Base-by-base conservation (phyloP, 64 coral and sea anemone genomes). In the Cladopsammia gracilis region DNA sequence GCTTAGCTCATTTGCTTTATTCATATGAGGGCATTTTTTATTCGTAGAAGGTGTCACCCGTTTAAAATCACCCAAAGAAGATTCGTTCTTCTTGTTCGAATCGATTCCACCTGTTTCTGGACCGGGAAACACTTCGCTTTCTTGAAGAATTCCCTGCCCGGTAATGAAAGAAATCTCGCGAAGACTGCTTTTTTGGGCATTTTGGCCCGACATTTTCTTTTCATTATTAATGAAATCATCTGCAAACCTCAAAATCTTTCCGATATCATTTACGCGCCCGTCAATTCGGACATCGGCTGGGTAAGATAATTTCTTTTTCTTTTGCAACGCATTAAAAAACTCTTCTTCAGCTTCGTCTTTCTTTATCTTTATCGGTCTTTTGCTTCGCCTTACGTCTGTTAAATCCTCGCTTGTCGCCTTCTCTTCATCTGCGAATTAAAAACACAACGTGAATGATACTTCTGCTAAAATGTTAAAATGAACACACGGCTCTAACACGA, bases 181-280 rank as follows among this genome's bases (percentile, higher is more conserved):
- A 77, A 44, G 91, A 46, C 8, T 77, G 71, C 61, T 87, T 93
- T 78, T 58, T 66, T 87, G 71, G 65, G 60, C 57, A 46, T 77
- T 77, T 73, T 74, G 44, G 6, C 15, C 71, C 82, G 91, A 93
- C 91, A 70, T 77, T 86, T 93, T 87, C 91, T 87, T 93, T 93
- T 76, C 85, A 93, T 93, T 93, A 93, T 93, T 93, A 86, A 93
- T 93, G 91, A 93, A 93, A 93, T 78, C 91, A 87, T 79, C 85
- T 78, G 71, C 71, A 73, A 71, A 77, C 70, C 81, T 76, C 14
- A 93, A 76, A 79, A 49, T 65, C 85, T 87, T 93, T 73, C 68
- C 91, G 10, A 85, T 87, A 74, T 77, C 74, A 69, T 87, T 85
- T 56, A 93, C 70, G 19, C 66, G 22, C 18, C 56, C 78, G 56